These are phyloP conservation scores for Cheumatopsyche charites DNA, from an alignment of 1,140 invertebrate species.

Conservation along the genomic window DNA sequence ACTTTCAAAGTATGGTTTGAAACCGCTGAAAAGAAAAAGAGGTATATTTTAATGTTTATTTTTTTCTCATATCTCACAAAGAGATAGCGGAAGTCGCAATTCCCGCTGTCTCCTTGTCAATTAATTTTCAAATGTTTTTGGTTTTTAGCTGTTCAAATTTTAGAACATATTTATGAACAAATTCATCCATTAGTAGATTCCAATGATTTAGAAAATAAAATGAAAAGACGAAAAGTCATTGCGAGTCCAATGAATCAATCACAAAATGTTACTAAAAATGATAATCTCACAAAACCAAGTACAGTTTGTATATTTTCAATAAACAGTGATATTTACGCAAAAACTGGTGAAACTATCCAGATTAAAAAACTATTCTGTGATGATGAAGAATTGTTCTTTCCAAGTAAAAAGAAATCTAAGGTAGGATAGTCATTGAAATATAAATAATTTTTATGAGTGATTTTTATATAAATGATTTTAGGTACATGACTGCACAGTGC, in stretches of 20 bases:
- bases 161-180: slow-evolving; percentile 59
- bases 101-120: not conserved
- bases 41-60: slow-evolving; percentile 50
- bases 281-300: not conserved
- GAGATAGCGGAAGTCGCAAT: slow-evolving; percentile 12
- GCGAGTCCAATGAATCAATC: not conserved
- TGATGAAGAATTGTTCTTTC: slow-evolving; percentile 59
- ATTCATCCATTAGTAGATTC: slow-evolving; percentile 57
- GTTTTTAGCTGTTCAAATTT: slow-evolving; percentile 58
- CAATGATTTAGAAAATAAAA: slow-evolving; percentile 32
- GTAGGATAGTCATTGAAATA: slow-evolving; percentile 49
- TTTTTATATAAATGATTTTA: too few relatives aligned
- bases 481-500: slow-evolving; percentile 59
- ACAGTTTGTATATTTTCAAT: not conserved
- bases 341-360: slow-evolving; percentile 39
- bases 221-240: slow-evolving; percentile 25
- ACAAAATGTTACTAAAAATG: slow-evolving; percentile 4
- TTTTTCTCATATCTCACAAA: slow-evolving; percentile 26
- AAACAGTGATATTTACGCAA: slow-evolving; percentile 36
- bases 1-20: slow-evolving; percentile 64
- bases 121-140: slow-evolving; percentile 7
- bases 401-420: slow-evolving; percentile 58
- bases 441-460: slow-evolving; percentile 29
- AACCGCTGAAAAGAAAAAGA: slow-evolving; percentile 63
- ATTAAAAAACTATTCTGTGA: slow-evolving; percentile 53